A percentile compares a stretch with the other conserved stretches of the same genome.
phyloP scores from a whole-genome alignment of 2,113 vertebrate species.

The Lepus europaeus region DNA sequence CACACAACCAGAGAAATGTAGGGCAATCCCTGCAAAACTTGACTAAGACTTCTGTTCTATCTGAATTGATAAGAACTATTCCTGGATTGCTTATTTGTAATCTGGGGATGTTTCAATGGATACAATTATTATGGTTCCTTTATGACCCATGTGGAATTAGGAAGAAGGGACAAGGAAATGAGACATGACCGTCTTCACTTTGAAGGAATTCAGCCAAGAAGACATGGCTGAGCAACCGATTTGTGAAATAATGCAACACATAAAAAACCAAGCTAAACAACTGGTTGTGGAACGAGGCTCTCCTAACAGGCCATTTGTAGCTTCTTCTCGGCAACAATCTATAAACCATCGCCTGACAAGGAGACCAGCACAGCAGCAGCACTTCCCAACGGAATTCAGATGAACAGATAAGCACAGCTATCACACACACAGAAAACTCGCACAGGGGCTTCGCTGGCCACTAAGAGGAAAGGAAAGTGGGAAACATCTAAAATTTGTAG shows the following conservation, averaged over 20 bases:
- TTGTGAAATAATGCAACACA: neutral
- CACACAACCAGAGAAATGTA: neutral
- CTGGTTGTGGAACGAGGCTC: neutral
- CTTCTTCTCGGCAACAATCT: too few relatives aligned
- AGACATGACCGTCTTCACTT: neutral
- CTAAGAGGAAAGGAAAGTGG: too few relatives aligned
- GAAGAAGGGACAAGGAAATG: neutral
- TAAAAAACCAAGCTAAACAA: neutral
- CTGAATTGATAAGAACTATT: constrained; percentile 15
- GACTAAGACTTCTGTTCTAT: neutral
- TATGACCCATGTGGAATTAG: neutral
- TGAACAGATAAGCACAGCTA: neutral
- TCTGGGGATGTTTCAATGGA: neutral
- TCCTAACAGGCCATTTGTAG: neutral
- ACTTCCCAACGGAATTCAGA: neutral
- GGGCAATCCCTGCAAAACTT: neutral
- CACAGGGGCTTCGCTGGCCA: too few relatives aligned
- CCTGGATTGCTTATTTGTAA: neutral
- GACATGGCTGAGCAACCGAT: neutral
- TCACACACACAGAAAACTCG: neutral
- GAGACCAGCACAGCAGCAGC: neutral
- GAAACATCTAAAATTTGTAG: neutral
- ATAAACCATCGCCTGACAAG: neutral
- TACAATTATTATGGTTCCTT: neutral
- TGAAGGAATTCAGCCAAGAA: constrained; percentile 34